A percentile compares a stretch with the other conserved stretches of the same genome.
phyloP scores from a whole-genome alignment of 1,140 invertebrate genomes.

The Drosophila miranda region DNA sequence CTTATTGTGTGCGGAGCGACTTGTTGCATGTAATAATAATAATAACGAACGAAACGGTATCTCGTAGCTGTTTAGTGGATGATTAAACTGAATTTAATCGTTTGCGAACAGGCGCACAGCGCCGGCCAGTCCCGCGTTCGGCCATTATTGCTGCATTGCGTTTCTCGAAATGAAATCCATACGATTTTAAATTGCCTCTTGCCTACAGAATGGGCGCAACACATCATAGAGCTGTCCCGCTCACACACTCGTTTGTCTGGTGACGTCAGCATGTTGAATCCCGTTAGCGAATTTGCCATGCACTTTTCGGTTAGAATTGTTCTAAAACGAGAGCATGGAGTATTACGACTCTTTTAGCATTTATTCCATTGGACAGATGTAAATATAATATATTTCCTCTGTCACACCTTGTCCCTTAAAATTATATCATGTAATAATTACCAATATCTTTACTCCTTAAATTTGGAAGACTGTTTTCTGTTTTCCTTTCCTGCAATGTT shows the following conservation, averaged over 20 bases:
- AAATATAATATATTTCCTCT: too few species aligned
- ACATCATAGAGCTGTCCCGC: conserved; percentile 48
- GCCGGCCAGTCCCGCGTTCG: conserved; percentile 13
- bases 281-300: conserved; percentile 48
- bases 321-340: neutral
- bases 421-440: too few species aligned
- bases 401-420: too few species aligned
- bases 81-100: conserved; percentile 83
- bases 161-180: conserved; percentile 67
- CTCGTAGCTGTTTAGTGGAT: conserved; percentile 81
- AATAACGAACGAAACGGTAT: conserved; percentile 81
- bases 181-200: conserved; percentile 74
- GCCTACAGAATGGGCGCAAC: conserved; percentile 41
- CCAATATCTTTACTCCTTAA: too few species aligned
- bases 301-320: neutral
- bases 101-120: conserved; percentile 81
- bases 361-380: too few species aligned
- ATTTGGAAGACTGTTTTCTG: too few species aligned
- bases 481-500: too few species aligned
- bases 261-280: neutral
- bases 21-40: conserved; percentile 80
- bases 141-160: conserved; percentile 41
- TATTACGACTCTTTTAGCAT: too few species aligned
- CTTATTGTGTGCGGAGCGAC: conserved; percentile 44
- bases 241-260: conserved; percentile 27